Conservation (phyloP, 2,113 vertebrate species). For the Paramormyrops kingsleyae region DNA sequence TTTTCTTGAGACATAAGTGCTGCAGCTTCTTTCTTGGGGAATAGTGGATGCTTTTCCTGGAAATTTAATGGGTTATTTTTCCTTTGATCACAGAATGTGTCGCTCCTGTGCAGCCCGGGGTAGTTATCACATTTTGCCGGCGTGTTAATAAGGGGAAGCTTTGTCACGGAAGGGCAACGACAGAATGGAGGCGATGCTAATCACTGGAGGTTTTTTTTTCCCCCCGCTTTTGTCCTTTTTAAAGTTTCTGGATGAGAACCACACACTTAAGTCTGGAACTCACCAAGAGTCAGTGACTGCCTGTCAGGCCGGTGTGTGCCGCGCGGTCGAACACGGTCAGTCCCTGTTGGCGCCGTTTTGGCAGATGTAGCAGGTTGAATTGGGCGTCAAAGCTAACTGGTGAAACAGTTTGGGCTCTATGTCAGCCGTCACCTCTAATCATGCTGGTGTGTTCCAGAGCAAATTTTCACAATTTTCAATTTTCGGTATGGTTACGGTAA, state of each 20-base stretch:
- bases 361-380: background rate
- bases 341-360: background rate
- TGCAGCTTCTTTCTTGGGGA: background rate
- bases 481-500: background rate
- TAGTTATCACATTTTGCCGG: background rate
- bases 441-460: background rate
- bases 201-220: background rate
- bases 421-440: background rate
- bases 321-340: background rate
- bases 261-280: background rate
- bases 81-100: conserved; percentile 8
- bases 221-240: background rate
- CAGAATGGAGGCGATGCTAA: background rate
- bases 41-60: background rate
- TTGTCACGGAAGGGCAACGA: background rate
- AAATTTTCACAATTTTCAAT: background rate
- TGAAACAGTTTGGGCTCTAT: background rate
- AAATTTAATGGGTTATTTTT: conserved; percentile 4
- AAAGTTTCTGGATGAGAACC: background rate
- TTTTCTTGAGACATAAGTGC: background rate
- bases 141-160: conserved; percentile 12
- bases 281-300: background rate
- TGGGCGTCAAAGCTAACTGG: background rate
- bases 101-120: background rate
- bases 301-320: background rate